Base-by-base conservation (phyloP, 2,888 invertebrate species). In the Ctenicera cuprea region DNA sequence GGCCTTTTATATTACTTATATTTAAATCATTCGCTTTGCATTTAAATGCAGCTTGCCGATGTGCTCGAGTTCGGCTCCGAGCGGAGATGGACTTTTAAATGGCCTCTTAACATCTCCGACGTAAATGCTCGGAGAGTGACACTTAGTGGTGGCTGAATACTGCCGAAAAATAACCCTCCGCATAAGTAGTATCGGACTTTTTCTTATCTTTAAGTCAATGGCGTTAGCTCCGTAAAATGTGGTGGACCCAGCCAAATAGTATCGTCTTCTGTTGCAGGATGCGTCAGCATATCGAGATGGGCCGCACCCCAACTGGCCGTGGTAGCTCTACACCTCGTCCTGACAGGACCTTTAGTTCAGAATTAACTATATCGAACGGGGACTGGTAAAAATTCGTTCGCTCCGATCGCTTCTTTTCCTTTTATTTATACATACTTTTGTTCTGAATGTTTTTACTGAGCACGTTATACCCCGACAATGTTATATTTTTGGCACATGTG, bases 11-110 rank as follows among this genome's bases (percentile, higher is more conserved):
- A 84, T 83, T 81, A 82, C 81, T 80, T 81, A 84, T 83, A 84
- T 84, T 84, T 83, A 83, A 85, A 84, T 83, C 83, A 82, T 83
- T 83, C 83, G 81, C 81, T 84, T 83, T 84, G 82, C 83, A 85
- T 85, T 85, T 83, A 85, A 85, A 85, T 85, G 83, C 83, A 80
- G 80, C 82, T 82, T 83, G 81, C 81, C 80, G 80, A 81, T 81
- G 82, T 83, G 82, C 83, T 83, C 78, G 82, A 84, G 81, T 81
- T 77, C 79, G 79, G 81, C 81, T 77, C 78, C 79, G 79, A 83
- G 80, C 84, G 84, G 83, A 83, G 84, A 85, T 85, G 85, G 85
- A 85, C 84, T 85, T 85, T 85, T 83, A 85, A 85, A 85, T 84
- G 83, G 82, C 81, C 82, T 82, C 81, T 82, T 82, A 82, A 82